These are phyloP conservation scores for Pseudois nayaur DNA, from an alignment of 2,113 vertebrate species.

Conservation along the genomic window DNA sequence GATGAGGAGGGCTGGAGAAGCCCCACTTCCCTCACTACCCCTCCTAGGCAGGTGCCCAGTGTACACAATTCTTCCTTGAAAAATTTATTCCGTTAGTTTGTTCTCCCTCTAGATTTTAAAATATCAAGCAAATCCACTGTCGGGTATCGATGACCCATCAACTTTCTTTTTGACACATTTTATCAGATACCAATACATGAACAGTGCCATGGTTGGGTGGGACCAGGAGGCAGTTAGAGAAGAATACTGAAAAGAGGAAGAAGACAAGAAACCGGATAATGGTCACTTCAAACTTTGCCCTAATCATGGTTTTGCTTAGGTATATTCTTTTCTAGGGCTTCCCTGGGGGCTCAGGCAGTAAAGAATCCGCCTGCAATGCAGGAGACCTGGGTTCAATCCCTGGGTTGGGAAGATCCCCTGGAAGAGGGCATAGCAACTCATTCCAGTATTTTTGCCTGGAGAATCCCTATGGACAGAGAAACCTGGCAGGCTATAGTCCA, in stretches of 20 bases:
- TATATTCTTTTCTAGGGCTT: background rate
- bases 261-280: background rate
- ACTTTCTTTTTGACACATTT: background rate
- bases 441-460: background rate
- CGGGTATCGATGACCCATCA: background rate
- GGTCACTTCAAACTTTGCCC: background rate
- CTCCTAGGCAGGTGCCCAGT: background rate
- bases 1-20: background rate
- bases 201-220: too few species aligned
- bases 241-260: background rate
- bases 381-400: background rate
- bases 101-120: background rate
- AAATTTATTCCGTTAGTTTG: background rate
- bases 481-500: background rate
- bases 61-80: background rate
- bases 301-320: background rate
- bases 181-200: background rate
- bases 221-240: background rate
- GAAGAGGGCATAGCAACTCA: background rate
- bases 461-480: background rate
- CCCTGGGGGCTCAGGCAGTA: background rate
- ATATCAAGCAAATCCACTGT: background rate
- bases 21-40: background rate
- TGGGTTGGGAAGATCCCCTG: background rate
- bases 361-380: background rate